A percentile compares a stretch with the other conserved stretches of the same genome.
Evolutionary conservation across 2,888 invertebrate genomes (phyloP).

Genomic region (Chouioia cunea): DNA sequence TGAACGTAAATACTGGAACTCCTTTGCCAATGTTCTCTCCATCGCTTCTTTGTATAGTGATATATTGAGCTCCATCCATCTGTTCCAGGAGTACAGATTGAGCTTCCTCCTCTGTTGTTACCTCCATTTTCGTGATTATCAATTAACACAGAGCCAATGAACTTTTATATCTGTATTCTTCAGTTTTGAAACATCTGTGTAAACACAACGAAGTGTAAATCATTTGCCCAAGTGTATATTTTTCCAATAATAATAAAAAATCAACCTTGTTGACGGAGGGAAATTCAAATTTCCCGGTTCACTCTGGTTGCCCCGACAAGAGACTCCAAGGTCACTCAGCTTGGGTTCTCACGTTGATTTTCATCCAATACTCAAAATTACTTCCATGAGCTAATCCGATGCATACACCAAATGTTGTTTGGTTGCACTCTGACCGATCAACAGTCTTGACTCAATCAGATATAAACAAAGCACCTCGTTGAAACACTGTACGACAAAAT

Average conservation of each 20-base stretch:
- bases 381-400: not conserved
- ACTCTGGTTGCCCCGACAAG: constrained; percentile 52
- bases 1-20: constrained; percentile 63
- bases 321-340: constrained; percentile 63
- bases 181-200: constrained; percentile 33
- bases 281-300: constrained; percentile 48
- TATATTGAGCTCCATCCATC: constrained; percentile 67
- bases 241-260: constrained; percentile 3
- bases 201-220: constrained; percentile 10
- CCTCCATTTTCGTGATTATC: constrained; percentile 55
- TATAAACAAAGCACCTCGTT: constrained; percentile 67
- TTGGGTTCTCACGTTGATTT: constrained; percentile 49
- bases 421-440: constrained; percentile 13
- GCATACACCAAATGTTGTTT: not conserved
- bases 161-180: constrained; percentile 4
- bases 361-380: not conserved
- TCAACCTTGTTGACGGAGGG: not conserved
- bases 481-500: constrained; percentile 68
- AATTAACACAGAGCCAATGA: too few relatives aligned
- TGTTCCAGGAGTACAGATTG: constrained; percentile 64
- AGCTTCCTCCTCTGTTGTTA: constrained; percentile 63
- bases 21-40: constrained; percentile 63
- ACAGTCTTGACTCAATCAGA: constrained; percentile 41
- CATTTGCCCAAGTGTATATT: not conserved
- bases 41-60: constrained; percentile 66